Evolutionary conservation across 2,888 invertebrate species (phyloP), one percentile per base, ranked within the genome.

Genomic region (Gryllus longicercus): DNA sequence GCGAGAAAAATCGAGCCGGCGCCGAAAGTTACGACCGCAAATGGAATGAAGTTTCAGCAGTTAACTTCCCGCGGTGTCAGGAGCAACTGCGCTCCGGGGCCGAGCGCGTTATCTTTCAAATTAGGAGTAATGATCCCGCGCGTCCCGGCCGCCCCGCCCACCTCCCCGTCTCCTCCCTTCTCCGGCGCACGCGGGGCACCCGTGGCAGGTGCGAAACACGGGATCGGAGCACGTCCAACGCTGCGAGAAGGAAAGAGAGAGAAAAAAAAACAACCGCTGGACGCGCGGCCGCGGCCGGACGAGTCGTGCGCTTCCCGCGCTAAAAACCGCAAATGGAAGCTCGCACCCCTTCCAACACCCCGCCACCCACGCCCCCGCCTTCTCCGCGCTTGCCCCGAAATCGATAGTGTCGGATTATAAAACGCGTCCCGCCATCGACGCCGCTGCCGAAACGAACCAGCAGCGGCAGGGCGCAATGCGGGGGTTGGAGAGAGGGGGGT

Each of bases 31-130:
- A 63, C 63, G n/a, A n/a, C 63, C 16, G 63, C 63, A 63, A 63
- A 63, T 63, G 63, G n/a, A 63, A 63, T 63, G 63, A 63, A 63
- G 63, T 63, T 63, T 63, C 63, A 63, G 63, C 63, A 63, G 63
- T 63, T 63, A 63, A 63, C 63, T 63, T 63, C 63, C 63, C 14
- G 14, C 63, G 16, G 63, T n/a, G 63, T 63, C 63, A 63, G 63
- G n/a, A 63, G 63, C 63, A 63, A 63, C 63, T 63, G 63, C 63
- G 38, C 63, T 63, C 63, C 63, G 16, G 38, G 38, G 14, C n/a
- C 63, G 63, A 63, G n/a, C 63, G 63, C 63, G 16, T 63, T 63
- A 63, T 63, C 63, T 63, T n/a, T 14, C 16, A 63, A 63, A 63
- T 63, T 63, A 63, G 63, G n/a, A 63, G 63, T 63, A 63, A 63